Evolutionary conservation across 1,140 invertebrate genomes (phyloP).

Genomic region (Drosophila orosa): DNA sequence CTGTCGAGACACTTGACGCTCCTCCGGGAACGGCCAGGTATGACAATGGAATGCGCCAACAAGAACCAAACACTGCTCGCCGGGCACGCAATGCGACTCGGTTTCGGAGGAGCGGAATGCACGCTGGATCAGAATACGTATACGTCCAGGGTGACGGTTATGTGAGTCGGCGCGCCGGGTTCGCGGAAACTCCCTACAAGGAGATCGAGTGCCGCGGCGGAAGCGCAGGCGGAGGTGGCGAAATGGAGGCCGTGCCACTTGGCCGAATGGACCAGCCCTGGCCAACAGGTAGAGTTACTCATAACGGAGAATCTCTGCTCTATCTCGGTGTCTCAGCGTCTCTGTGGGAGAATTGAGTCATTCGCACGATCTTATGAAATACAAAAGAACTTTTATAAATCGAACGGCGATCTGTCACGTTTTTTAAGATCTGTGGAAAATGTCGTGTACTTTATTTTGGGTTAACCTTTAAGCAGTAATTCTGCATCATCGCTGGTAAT

Average conservation of each 20-base stretch:
- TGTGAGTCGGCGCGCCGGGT: slow-evolving; percentile 31
- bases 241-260: slow-evolving; percentile 60
- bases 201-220: slow-evolving; percentile 5
- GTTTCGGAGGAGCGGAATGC: slow-evolving; percentile 45
- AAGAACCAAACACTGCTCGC: slow-evolving; percentile 68
- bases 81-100: slow-evolving; percentile 49
- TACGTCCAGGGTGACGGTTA: slow-evolving; percentile 53
- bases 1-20: slow-evolving; percentile 69
- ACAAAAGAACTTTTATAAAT: slow-evolving; percentile 21
- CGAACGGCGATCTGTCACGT: slow-evolving; percentile 33
- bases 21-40: slow-evolving; percentile 56
- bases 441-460: background rate
- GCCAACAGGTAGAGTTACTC: slow-evolving; percentile 45
- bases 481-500: background rate
- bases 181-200: slow-evolving; percentile 40
- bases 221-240: slow-evolving; percentile 2
- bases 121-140: slow-evolving; percentile 49
- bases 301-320: slow-evolving; percentile 29
- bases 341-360: slow-evolving; percentile 35
- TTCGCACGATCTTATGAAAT: slow-evolving; percentile 25
- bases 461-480: background rate
- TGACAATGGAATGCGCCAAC: slow-evolving; percentile 73
- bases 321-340: background rate
- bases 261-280: slow-evolving; percentile 36
- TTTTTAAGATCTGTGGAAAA: slow-evolving; percentile 19